Evolutionary conservation across 2,888 invertebrate species (phyloP).

Genomic region (Scaptomyza tumidula): DNA sequence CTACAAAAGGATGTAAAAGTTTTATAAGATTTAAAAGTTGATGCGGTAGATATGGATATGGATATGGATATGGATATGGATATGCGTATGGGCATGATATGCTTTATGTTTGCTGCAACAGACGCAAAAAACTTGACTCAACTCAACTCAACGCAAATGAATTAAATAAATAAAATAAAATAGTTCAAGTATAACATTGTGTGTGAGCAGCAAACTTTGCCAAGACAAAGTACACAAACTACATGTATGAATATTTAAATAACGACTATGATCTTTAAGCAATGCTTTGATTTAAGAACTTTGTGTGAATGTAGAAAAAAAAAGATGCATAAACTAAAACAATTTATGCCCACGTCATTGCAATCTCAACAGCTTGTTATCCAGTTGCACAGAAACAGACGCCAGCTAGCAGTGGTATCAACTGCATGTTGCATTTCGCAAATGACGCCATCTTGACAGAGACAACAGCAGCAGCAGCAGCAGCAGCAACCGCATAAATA

Average conservation of each 20-base stretch:
- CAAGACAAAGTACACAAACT: slow-evolving; percentile 2
- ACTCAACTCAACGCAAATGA: slow-evolving; percentile 19
- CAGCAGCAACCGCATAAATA: slow-evolving; percentile 43
- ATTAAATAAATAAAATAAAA: slow-evolving; percentile 24
- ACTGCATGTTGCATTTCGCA: slow-evolving; percentile 52
- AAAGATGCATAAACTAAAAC: slow-evolving; percentile 63
- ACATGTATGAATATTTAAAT: slow-evolving; percentile 7
- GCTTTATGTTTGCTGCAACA: slow-evolving; percentile 1
- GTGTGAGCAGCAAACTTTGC: slow-evolving; percentile 10
- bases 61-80: slow-evolving; percentile 14
- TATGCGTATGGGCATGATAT: not conserved
- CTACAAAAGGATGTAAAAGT: slow-evolving; percentile 58
- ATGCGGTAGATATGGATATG: slow-evolving; percentile 22
- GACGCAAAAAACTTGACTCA: slow-evolving; percentile 1
- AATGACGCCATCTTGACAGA: slow-evolving; percentile 76
- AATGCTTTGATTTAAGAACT: slow-evolving; percentile 29
- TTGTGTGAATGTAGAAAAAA: slow-evolving; percentile 8
- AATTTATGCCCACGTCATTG: slow-evolving; percentile 75
- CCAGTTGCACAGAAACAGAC: slow-evolving; percentile 33
- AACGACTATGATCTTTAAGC: slow-evolving; percentile 11
- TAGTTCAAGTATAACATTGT: slow-evolving; percentile 3
- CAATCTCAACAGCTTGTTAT: slow-evolving; percentile 77
- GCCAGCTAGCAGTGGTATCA: slow-evolving; percentile 32
- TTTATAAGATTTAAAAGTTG: slow-evolving; percentile 63
- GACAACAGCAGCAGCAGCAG: slow-evolving; percentile 46